Percentiles rank a stretch among this genome's conserved stretches.
Conservation (phyloP, 2,113 vertebrate species). For the Trogon melanurus region DNA sequence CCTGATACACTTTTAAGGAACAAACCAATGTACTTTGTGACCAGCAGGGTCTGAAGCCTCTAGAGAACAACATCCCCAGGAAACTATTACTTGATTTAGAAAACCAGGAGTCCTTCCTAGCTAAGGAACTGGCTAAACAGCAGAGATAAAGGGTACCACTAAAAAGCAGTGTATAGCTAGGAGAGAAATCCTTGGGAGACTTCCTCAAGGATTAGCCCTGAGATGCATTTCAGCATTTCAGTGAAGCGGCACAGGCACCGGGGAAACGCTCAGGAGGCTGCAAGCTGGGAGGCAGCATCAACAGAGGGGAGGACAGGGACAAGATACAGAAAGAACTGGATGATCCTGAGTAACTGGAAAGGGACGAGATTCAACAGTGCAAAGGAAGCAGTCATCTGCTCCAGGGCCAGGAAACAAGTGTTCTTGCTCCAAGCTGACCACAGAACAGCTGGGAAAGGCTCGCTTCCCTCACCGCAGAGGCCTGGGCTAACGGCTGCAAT, state of each 20-base stretch:
- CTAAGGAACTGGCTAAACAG: not conserved
- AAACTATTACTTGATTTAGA: not conserved
- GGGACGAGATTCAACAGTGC: not conserved
- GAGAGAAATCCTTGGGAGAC: not conserved
- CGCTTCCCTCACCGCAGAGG: fast-evolving
- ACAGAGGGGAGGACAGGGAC: not conserved
- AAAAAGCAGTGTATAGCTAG: not conserved
- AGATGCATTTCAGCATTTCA: not conserved
- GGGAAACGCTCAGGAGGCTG: not conserved
- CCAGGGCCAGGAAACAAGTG: not conserved
- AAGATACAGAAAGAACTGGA: not conserved
- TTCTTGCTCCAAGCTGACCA: not conserved
- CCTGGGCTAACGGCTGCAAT: not conserved
- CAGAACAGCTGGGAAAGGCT: not conserved
- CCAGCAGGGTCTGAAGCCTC: not conserved
- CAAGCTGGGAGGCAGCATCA: not conserved
- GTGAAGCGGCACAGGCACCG: not conserved
- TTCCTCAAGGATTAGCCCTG: not conserved
- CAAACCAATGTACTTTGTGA: not conserved
- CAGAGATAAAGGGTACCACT: not conserved
- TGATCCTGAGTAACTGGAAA: not conserved
- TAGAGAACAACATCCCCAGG: not conserved
- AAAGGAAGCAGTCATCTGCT: not conserved
- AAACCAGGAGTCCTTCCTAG: not conserved
- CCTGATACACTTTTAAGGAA: not conserved